phyloP scores from a whole-genome alignment of 2,113 vertebrate species.

The Nibea albiflora region DNA sequence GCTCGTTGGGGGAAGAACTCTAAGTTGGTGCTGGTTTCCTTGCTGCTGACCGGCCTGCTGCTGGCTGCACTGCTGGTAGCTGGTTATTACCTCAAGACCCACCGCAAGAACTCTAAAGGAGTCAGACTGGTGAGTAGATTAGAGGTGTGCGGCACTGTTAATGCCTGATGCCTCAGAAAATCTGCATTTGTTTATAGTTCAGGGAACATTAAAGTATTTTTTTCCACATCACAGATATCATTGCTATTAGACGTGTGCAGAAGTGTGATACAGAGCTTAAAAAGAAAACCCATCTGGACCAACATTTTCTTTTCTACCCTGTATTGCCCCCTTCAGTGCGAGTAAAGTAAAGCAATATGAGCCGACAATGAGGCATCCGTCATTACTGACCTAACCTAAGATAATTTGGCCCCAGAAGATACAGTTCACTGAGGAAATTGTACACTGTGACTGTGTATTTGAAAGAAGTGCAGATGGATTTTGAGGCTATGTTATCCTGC shows the following conservation, averaged over 20 bases:
- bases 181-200: neutral
- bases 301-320: neutral
- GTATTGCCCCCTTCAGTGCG: neutral
- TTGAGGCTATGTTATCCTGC: conserved; percentile 23
- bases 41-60: conserved; percentile 90
- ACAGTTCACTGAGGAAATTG: conserved; percentile 21
- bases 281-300: neutral
- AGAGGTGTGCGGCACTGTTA: neutral
- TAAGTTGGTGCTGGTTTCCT: conserved; percentile 89
- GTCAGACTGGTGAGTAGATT: conserved; percentile 91
- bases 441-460: conserved; percentile 16
- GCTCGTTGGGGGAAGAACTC: conserved; percentile 81
- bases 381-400: neutral
- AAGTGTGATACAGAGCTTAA: neutral
- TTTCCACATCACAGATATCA: neutral
- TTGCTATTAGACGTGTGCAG: neutral
- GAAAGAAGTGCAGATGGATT: conserved; percentile 28
- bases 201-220: neutral
- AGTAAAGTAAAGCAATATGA: neutral
- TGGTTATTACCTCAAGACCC: conserved; percentile 88
- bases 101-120: conserved; percentile 88
- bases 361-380: neutral
- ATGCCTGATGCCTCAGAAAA: neutral
- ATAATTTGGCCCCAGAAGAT: neutral
- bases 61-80: conserved; percentile 88